Evolutionary conservation across 2,888 invertebrate species (phyloP).

Genomic region (Dascillus cervinus): DNA sequence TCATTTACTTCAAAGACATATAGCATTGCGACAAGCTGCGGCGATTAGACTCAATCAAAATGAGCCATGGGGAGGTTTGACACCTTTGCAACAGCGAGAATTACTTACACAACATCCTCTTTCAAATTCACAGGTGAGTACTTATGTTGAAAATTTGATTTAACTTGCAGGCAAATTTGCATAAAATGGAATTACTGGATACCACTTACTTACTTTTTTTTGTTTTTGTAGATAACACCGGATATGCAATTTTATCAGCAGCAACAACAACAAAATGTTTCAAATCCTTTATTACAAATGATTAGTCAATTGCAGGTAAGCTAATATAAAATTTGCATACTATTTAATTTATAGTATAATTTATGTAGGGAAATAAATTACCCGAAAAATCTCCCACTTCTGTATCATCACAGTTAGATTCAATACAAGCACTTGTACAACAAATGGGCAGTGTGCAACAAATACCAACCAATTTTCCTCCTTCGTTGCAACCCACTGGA

Average conservation of each 20-base stretch:
- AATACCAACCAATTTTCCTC: slow-evolving; percentile 13
- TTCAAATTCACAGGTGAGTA: slow-evolving; percentile 32
- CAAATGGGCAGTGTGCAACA: slow-evolving; percentile 46
- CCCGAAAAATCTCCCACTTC: slow-evolving; percentile 32
- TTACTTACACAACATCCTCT: slow-evolving; percentile 45
- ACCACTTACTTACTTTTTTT: too few species aligned
- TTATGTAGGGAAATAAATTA: slow-evolving; percentile 38
- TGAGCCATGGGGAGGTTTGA: slow-evolving; percentile 43
- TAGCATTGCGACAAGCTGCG: slow-evolving; percentile 41
- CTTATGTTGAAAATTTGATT: not conserved
- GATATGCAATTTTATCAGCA: slow-evolving; percentile 24
- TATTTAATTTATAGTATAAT: too few species aligned
- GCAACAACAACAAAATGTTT: slow-evolving; percentile 32
- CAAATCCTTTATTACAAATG: slow-evolving; percentile 49
- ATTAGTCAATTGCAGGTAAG: slow-evolving; percentile 51
- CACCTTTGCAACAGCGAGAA: slow-evolving; percentile 47
- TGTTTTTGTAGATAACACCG: slow-evolving; percentile 16
- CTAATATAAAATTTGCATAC: too few species aligned
- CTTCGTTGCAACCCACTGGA: slow-evolving; percentile 11
- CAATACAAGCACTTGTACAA: slow-evolving; percentile 45
- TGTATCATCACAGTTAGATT: slow-evolving; percentile 40
- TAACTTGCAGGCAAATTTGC: not conserved
- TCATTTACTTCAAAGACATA: slow-evolving; percentile 41
- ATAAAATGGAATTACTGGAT: too few species aligned
- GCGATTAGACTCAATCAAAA: slow-evolving; percentile 38